These are phyloP conservation scores for Agonopterix alstromeriana DNA, from an alignment of 2,888 invertebrate genomes.

Conservation along the genomic window DNA sequence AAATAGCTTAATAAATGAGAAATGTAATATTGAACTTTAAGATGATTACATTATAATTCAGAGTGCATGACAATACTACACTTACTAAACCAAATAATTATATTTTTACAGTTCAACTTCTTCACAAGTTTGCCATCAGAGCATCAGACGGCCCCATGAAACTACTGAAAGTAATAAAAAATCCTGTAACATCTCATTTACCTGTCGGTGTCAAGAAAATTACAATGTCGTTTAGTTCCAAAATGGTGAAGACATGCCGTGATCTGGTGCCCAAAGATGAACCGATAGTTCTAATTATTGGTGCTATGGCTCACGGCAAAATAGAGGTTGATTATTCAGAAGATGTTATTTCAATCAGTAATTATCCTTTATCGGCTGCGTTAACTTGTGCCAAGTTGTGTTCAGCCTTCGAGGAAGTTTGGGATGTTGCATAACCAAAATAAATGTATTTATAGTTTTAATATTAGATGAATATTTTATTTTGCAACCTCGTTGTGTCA, in stretches of 20 bases:
- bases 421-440: constrained; percentile 80
- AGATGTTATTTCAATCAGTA: constrained; percentile 93
- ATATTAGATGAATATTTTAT: too few species aligned
- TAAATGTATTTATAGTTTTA: neutral
- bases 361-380: constrained; percentile 97
- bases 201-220: constrained; percentile 96
- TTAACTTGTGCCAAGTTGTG: constrained; percentile 97
- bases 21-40: too few species aligned
- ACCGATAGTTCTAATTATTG: constrained; percentile 93
- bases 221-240: constrained; percentile 92
- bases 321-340: constrained; percentile 93
- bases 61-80: neutral
- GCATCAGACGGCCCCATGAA: constrained; percentile 93
- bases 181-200: constrained; percentile 95
- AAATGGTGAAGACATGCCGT: constrained; percentile 80
- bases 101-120: constrained; percentile 87
- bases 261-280: constrained; percentile 88
- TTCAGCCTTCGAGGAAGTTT: constrained; percentile 95
- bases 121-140: constrained; percentile 95
- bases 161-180: constrained; percentile 96
- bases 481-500: too few species aligned
- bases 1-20: too few species aligned
- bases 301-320: constrained; percentile 98
- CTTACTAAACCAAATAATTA: neutral
- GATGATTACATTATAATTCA: too few species aligned